Base-by-base conservation (phyloP, 1,140 invertebrate species). In the Condylostylus longicornis region DNA sequence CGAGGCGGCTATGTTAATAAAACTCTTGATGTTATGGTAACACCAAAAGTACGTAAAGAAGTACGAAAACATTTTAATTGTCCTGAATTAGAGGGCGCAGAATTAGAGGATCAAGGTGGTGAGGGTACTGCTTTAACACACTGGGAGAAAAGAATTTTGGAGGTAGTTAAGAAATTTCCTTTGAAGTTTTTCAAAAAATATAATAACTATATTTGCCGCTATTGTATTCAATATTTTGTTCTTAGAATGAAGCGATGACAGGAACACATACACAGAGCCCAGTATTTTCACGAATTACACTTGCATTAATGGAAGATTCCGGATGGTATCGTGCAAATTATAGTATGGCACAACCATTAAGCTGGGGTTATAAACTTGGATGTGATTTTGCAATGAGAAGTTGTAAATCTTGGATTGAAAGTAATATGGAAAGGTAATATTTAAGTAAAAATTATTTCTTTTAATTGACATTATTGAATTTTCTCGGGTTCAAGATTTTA, bases 201-300 rank as follows among this genome's bases (percentile, higher is more conserved):
- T 5, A 14, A 5, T 20, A 13, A 13, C 10, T 10, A 13, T 10
- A 27, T 27, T 10, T 27, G 25, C 3, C 8, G 10, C 14, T 10
- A 27, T 5, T 5, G 4, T 10, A n/a, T 3, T 15, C 9, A 32
- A 32, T 32, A 32, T 32, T 44, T 47, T 40, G 29, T 46, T 65
- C 64, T 35, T 53, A 94, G 85, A 98, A 98, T 66, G 95, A 99
- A 70, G 93, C 91, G 0, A 99, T 99, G 95, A 98, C 95, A 0
- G 95, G 94, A 1, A 98, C 93, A 0, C 95, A 98, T 56, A 98
- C 95, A 0, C 94, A 98, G 63, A 94, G 96, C 66, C 91, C 93
- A 0, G 86, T 96, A 1, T 97, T 98, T 59, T 97, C 91, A 1
- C 66, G 90, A 28, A 81, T 99, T 41, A 98, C 93, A 0, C 68